Conservation (phyloP, 2,888 invertebrate genomes). For the Leptothorax acervorum region DNA sequence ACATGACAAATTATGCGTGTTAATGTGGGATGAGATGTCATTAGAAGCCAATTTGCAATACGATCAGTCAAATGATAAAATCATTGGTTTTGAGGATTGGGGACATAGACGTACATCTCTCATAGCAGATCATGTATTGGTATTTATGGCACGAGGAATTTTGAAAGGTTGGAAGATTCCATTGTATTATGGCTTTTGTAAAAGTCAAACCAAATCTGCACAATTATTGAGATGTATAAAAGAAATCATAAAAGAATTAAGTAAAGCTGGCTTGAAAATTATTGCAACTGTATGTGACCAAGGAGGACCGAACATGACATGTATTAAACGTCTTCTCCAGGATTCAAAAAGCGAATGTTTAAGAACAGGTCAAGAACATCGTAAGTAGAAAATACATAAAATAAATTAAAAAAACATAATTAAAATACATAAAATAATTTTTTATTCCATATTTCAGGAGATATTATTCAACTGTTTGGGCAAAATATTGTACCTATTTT, state of each 20-base stretch:
- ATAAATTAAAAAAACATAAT: neutral
- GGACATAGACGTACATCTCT: slow-evolving; percentile 32
- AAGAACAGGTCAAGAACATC: neutral
- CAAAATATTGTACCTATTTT: slow-evolving; percentile 42
- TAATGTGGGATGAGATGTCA: slow-evolving; percentile 54
- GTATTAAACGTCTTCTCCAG: slow-evolving; percentile 23
- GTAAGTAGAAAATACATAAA: slow-evolving; percentile 7
- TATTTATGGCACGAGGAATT: slow-evolving; percentile 58
- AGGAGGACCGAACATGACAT: slow-evolving; percentile 24
- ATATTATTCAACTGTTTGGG: slow-evolving; percentile 8
- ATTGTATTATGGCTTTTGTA: slow-evolving; percentile 53
- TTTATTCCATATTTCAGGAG: neutral
- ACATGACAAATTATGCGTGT: slow-evolving; percentile 35
- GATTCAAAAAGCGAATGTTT: slow-evolving; percentile 10
- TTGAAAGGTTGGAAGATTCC: slow-evolving; percentile 55
- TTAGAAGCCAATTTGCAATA: slow-evolving; percentile 45
- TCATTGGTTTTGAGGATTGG: slow-evolving; percentile 64
- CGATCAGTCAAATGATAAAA: slow-evolving; percentile 28
- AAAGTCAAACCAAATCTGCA: slow-evolving; percentile 42
- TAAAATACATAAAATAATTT: neutral
- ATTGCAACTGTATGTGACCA: slow-evolving; percentile 50
- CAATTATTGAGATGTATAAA: slow-evolving; percentile 54
- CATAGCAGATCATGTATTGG: slow-evolving; percentile 60
- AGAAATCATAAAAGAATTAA: slow-evolving; percentile 32
- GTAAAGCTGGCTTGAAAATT: slow-evolving; percentile 41